Percentiles rank a stretch among this genome's conserved stretches.
These are phyloP conservation scores for Peromyscus leucopus DNA, from an alignment of 2,113 vertebrate genomes.

Conservation along the genomic window DNA sequence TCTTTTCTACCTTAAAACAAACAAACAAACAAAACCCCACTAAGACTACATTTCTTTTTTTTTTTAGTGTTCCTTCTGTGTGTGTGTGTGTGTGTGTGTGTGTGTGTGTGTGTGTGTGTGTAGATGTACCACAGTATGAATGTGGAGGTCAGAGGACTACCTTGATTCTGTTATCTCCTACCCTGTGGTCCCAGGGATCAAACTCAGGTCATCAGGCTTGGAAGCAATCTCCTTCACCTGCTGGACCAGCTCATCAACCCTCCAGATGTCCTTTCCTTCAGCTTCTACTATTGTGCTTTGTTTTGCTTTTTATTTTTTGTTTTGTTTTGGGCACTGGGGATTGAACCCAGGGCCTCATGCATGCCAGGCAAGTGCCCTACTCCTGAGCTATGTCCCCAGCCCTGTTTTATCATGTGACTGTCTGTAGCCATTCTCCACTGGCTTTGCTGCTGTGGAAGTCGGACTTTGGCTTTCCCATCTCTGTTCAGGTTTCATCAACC, in stretches of 20 bases:
- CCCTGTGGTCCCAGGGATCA: background rate
- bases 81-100: background rate
- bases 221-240: background rate
- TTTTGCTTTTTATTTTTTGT: background rate
- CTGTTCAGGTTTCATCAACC: background rate
- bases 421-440: background rate
- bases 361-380: background rate
- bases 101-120: background rate
- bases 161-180: background rate
- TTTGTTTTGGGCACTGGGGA: background rate
- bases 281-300: background rate
- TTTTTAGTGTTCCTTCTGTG: background rate
- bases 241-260: background rate
- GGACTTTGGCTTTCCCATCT: background rate
- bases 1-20: background rate
- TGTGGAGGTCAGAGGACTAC: background rate
- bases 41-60: background rate
- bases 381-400: too few species aligned
- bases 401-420: background rate
- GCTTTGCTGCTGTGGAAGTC: constrained; percentile 25
- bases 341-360: background rate
- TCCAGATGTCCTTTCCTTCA: background rate
- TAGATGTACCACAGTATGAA: background rate
- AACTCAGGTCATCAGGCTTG: background rate
- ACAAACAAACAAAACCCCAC: too few species aligned